Conservation (phyloP, 2,113 vertebrate species). For the Tricholaema leucomelas region DNA sequence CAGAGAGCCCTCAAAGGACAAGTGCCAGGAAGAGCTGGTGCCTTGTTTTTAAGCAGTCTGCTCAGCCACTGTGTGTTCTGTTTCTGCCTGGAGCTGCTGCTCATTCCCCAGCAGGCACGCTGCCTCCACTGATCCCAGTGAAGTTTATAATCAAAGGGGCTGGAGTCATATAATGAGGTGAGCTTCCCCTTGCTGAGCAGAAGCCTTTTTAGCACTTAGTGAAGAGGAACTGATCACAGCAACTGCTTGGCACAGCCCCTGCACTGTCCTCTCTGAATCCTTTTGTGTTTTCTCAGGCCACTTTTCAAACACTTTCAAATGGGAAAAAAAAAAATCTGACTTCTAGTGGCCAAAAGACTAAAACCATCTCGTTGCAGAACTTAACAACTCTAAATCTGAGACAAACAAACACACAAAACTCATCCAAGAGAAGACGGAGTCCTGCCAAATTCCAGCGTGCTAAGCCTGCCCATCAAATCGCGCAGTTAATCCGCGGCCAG, state of each 20-base stretch:
- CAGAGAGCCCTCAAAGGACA: background rate
- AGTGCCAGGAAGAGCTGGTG: background rate
- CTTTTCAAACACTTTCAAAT: background rate
- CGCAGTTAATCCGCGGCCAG: background rate
- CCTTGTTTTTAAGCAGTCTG: background rate
- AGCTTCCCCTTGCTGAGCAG: slow-evolving; percentile 22
- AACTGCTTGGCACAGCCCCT: background rate
- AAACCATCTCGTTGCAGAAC: background rate
- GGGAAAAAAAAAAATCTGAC: background rate
- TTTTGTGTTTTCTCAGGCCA: background rate
- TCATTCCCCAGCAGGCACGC: background rate
- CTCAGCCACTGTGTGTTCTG: background rate
- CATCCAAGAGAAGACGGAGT: background rate
- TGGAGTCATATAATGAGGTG: background rate
- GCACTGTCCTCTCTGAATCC: background rate
- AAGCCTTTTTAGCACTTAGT: slow-evolving; percentile 10
- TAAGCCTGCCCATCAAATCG: background rate
- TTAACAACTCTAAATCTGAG: background rate
- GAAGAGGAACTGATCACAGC: background rate
- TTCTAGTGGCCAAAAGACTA: slow-evolving; percentile 6
- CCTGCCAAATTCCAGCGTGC: background rate
- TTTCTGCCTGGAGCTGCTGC: background rate
- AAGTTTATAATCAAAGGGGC: background rate
- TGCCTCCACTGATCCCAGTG: slow-evolving; percentile 4
- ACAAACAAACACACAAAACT: background rate